These are phyloP conservation scores for Steinernema hermaphroditum DNA, from an alignment of 2,888 invertebrate species.

Conservation along the genomic window DNA sequence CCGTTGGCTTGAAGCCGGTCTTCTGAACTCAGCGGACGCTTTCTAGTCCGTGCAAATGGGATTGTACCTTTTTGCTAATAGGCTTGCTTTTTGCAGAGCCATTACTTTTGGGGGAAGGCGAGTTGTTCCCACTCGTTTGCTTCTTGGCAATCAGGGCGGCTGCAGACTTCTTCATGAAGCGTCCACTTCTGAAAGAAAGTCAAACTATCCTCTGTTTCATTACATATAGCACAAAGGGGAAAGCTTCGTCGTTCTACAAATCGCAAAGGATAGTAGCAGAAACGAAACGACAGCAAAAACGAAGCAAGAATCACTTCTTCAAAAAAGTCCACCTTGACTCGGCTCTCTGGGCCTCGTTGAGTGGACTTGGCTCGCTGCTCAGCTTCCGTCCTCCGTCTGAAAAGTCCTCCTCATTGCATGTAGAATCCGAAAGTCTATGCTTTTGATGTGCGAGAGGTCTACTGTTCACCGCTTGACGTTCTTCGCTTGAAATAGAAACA, in stretches of 20 bases:
- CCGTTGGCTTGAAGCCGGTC: slow-evolving; percentile 40
- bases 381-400: background rate
- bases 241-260: background rate
- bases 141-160: slow-evolving; percentile 53
- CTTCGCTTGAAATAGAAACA: slow-evolving; percentile 7
- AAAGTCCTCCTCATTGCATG: background rate
- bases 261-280: background rate
- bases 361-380: background rate
- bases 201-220: no score
- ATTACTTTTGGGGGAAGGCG: slow-evolving; percentile 17
- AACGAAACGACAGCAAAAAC: background rate
- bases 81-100: slow-evolving; percentile 1
- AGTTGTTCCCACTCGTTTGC: slow-evolving; percentile 36
- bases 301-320: slow-evolving; percentile 20
- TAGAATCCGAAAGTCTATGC: background rate
- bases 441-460: background rate
- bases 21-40: background rate
- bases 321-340: slow-evolving; percentile 29
- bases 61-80: slow-evolving; percentile 19
- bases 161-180: slow-evolving; percentile 56
- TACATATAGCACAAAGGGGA: background rate
- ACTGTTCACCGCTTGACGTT: background rate
- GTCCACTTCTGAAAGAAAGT: background rate
- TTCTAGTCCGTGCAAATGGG: background rate
- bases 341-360: slow-evolving; percentile 15